Percentiles rank a stretch among this genome's conserved stretches.
Conservation (phyloP, 37 sponge, comb jelly and placozoan genomes). For the Theonella swinhoei region DNA sequence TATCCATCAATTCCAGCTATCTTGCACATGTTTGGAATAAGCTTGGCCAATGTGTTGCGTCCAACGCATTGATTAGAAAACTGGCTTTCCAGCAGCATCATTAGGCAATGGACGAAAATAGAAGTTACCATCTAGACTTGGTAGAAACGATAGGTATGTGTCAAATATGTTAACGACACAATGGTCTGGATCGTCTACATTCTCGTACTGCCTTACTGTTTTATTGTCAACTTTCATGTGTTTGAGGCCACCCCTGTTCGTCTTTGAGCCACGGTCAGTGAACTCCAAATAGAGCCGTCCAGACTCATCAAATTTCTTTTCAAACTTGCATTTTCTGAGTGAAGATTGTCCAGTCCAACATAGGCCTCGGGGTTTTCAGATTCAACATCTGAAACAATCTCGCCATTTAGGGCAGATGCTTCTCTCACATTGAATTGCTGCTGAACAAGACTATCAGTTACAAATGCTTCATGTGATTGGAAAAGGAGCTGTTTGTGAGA, state of each 20-base stretch:
- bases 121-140: neutral
- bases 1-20: conserved; percentile 29
- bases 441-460: too few species aligned
- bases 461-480: too few species aligned
- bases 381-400: too few species aligned
- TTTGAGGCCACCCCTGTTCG: conserved; percentile 48
- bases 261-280: conserved; percentile 30
- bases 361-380: too few species aligned
- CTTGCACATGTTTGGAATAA: conserved; percentile 39
- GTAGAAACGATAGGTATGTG: conserved; percentile 1
- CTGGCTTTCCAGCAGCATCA: conserved; percentile 21
- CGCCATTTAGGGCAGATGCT: too few species aligned
- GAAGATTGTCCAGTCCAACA: too few species aligned
- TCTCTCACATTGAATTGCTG: too few species aligned
- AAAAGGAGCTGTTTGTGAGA: too few species aligned
- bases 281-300: conserved; percentile 30
- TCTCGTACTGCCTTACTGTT: conserved; percentile 21
- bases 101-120: conserved; percentile 30
- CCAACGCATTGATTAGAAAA: conserved; percentile 32
- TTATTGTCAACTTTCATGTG: conserved; percentile 29
- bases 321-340: conserved; percentile 7
- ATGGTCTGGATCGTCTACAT: conserved; percentile 21
- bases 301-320: conserved; percentile 22
- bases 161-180: conserved; percentile 36
- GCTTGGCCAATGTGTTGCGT: conserved; percentile 1